Evolutionary conservation across 2,888 invertebrate species (phyloP).

Genomic region (Silvanus unidentatus): DNA sequence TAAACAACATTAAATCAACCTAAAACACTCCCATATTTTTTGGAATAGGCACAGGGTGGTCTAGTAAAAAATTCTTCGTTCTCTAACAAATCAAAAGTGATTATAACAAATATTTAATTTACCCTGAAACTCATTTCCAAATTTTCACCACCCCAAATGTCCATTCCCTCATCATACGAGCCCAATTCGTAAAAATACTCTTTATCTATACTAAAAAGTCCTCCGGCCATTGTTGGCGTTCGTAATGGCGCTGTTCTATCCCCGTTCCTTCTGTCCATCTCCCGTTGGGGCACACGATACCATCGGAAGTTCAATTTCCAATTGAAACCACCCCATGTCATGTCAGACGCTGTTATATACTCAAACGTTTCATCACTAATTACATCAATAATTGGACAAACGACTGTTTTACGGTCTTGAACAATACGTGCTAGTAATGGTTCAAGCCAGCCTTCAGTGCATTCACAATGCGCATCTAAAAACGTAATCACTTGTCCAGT

Average conservation of each 20-base stretch:
- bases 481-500: slow-evolving; percentile 92
- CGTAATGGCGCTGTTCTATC: slow-evolving; percentile 89
- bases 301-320: slow-evolving; percentile 99
- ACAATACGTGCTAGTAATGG: slow-evolving; percentile 88
- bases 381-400: slow-evolving; percentile 98
- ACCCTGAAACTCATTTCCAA: slow-evolving; percentile 94
- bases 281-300: slow-evolving; percentile 97
- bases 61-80: no score
- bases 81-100: slow-evolving; percentile 2
- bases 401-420: slow-evolving; percentile 86
- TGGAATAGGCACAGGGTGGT: slow-evolving; percentile 12
- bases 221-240: slow-evolving; percentile 98
- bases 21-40: no score
- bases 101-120: slow-evolving; percentile 4
- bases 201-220: slow-evolving; percentile 88
- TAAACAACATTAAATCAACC: background rate
- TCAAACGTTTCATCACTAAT: slow-evolving; percentile 99
- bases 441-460: slow-evolving; percentile 98
- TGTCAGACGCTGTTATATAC: slow-evolving; percentile 97
- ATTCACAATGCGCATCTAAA: slow-evolving; percentile 97
- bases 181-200: slow-evolving; percentile 98
- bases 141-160: slow-evolving; percentile 98
- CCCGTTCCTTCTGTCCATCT: slow-evolving; percentile 87
- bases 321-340: slow-evolving; percentile 99
- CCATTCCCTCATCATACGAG: slow-evolving; percentile 98